Evolutionary conservation across 2,888 invertebrate genomes (phyloP).

Genomic region (Syritta pipiens): DNA sequence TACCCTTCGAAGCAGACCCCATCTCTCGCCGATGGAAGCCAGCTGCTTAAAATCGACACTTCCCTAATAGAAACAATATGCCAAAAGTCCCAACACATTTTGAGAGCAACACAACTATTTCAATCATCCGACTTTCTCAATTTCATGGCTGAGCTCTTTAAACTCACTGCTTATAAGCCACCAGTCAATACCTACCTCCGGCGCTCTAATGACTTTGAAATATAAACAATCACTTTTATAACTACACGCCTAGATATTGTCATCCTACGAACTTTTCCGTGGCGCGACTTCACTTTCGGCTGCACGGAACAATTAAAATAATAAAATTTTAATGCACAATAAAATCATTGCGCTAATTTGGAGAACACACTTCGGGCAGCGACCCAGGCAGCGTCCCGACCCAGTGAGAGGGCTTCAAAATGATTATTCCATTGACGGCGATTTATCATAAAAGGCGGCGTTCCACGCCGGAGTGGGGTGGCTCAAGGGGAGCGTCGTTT

Average conservation of each 20-base stretch:
- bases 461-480: slow-evolving; percentile 31
- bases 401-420: slow-evolving; percentile 9
- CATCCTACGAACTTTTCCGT: not conserved
- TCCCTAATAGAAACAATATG: too few relatives aligned
- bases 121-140: slow-evolving; percentile 12
- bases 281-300: not conserved
- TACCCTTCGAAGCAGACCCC: too few relatives aligned
- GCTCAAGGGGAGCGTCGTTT: too few relatives aligned
- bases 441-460: slow-evolving; percentile 52
- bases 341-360: slow-evolving; percentile 63
- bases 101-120: slow-evolving; percentile 10
- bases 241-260: slow-evolving; percentile 34
- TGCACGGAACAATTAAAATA: slow-evolving; percentile 34
- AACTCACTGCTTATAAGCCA: not conserved
- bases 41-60: too few relatives aligned
- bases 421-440: slow-evolving; percentile 46
- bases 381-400: not conserved
- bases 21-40: too few relatives aligned
- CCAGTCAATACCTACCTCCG: not conserved
- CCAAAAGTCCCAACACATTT: too few relatives aligned
- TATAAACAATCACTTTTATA: slow-evolving; percentile 40
- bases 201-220: slow-evolving; percentile 16
- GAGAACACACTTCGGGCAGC: slow-evolving; percentile 33
- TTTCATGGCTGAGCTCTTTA: slow-evolving; percentile 22
- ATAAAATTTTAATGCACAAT: slow-evolving; percentile 61